Percentiles rank a stretch among this genome's conserved stretches.
phyloP scores from a whole-genome alignment of 2,113 vertebrate genomes.

The Colaptes auratus region DNA sequence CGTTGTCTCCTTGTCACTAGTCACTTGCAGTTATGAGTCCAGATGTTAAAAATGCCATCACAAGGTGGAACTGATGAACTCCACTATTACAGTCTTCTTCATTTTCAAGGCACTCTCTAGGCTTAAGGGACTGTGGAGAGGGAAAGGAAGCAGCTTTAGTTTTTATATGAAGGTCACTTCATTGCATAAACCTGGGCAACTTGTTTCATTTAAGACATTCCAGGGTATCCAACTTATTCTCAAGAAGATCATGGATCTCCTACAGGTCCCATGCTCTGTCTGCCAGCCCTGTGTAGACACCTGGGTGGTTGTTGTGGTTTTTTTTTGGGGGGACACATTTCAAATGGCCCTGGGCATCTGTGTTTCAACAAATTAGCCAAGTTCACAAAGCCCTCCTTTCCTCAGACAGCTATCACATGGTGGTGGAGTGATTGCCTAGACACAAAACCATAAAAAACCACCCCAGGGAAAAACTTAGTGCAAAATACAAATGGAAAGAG shows the following conservation, averaged over 20 bases:
- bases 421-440: not conserved
- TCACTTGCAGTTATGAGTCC: slow-evolving; percentile 28
- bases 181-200: not conserved
- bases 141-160: not conserved
- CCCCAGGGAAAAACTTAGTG: not conserved
- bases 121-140: not conserved
- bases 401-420: rapidly evolving
- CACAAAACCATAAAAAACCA: not conserved
- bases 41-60: slow-evolving; percentile 18
- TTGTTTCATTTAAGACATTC: not conserved
- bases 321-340: not conserved
- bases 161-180: not conserved
- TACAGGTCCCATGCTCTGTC: not conserved
- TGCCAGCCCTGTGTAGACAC: not conserved
- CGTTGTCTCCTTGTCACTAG: slow-evolving; percentile 51
- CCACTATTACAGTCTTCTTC: not conserved
- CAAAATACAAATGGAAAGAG: not conserved
- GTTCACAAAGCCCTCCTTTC: not conserved
- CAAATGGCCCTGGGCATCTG: not conserved
- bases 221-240: not conserved
- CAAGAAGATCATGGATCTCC: not conserved
- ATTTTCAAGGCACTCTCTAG: not conserved
- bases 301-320: no score
- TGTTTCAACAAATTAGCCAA: not conserved
- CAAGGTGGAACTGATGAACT: not conserved